Evolutionary conservation across 2,888 invertebrate species (phyloP), one percentile per base, ranked within the genome.

Genomic region (Eupithecia insigniata): DNA sequence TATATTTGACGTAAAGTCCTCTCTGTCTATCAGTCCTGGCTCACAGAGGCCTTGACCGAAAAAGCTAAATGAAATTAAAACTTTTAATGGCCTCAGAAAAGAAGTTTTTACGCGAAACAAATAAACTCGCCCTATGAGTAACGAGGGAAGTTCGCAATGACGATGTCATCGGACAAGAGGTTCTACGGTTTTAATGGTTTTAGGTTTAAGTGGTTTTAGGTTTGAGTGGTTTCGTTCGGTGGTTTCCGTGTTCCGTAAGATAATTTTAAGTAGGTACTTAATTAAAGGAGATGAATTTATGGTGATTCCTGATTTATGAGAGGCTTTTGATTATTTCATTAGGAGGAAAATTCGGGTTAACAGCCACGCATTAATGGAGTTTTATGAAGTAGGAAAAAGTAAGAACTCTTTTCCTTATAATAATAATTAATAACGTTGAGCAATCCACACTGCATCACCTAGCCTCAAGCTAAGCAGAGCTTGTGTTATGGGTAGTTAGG

Each of bases 51-150:
- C 61, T 34, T 34, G 32, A n/a, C 32, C 66, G 39, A 39, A 46
- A 43, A 36, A 28, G 83, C 55, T 55, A 55, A 85, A 86, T 86
- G 83, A 85, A 85, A 87, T 88, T 86, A 83, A 85, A 89, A 89
- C 81, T 89, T 89, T 86, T 87, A 87, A 87, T 86, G 84, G 84
- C 70, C 68, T 77, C 72, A 79, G 78, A 82, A 83, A 83, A 83
- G 81, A 81, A 84, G 79, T 80, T 64, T 74, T 72, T 72, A 77
- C 80, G 69, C 75, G 84, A 82, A 83, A 85, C 83, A 86, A 87
- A 86, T 85, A 85, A 85, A 85, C 80, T 84, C 78, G 71, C 76
- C 77, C 73, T 80, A 81, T 81, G 81, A 81, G 80, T 79, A 82
- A 84, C 81, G 81, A 80, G 76, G 69, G 67, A 84, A 84, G 79